Conservation (phyloP, 2,888 invertebrate genomes). For the Ennomos fuscantarius region DNA sequence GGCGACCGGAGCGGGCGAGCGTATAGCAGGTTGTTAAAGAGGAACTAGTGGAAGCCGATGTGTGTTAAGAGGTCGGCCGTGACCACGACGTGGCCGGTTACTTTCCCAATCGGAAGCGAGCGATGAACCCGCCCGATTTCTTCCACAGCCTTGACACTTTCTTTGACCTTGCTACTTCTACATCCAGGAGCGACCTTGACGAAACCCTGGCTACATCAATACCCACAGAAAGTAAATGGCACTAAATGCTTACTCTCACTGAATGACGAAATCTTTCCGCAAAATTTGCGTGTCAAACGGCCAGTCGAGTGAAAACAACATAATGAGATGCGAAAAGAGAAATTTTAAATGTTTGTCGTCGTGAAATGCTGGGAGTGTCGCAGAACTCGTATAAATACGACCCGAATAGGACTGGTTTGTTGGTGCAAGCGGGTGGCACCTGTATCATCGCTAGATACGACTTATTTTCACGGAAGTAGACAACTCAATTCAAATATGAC, state of each 20-base stretch:
- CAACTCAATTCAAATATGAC: conserved; percentile 23
- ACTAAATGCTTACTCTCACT: conserved; percentile 77
- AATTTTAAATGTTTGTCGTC: conserved; percentile 80
- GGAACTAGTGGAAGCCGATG: conserved; percentile 73
- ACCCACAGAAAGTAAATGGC: conserved; percentile 73
- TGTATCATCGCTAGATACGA: conserved; percentile 42
- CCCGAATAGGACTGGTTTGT: conserved; percentile 78
- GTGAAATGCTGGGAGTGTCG: conserved; percentile 80
- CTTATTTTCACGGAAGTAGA: conserved; percentile 55
- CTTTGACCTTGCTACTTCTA: conserved; percentile 73
- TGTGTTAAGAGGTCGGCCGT: conserved; percentile 79
- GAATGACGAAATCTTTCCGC: conserved; percentile 65
- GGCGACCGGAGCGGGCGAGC: conserved; percentile 44
- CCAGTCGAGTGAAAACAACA: conserved; percentile 79
- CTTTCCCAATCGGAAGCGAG: conserved; percentile 77
- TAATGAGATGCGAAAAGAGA: conserved; percentile 84
- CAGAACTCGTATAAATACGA: conserved; percentile 68
- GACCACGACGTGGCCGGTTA: conserved; percentile 63
- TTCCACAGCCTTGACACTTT: conserved; percentile 84
- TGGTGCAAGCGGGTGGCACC: conserved; percentile 53
- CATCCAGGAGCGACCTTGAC: conserved; percentile 71
- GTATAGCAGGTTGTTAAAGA: conserved; percentile 53
- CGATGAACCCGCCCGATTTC: conserved; percentile 81
- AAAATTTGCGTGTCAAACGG: conserved; percentile 71
- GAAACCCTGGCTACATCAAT: conserved; percentile 52